Base-by-base conservation (phyloP, 2,888 invertebrate species). In the Choristoneura rosaceana region DNA sequence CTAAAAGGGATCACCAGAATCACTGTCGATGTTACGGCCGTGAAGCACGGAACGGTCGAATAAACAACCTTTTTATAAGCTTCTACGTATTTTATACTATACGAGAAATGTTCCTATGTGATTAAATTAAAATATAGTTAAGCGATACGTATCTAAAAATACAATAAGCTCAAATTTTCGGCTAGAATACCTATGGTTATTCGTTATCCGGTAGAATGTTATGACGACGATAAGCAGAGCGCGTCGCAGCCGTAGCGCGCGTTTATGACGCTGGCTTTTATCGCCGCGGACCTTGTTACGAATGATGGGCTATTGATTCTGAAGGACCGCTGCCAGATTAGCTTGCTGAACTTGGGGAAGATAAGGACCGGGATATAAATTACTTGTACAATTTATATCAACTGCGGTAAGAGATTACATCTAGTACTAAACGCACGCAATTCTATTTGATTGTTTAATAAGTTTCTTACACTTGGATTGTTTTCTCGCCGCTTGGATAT, bases 231-330 rank as follows among this genome's bases (percentile, higher is more conserved):
- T 33, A 34, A 34, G 14, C 43, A 41, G 25, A n/a, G n/a, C n/a
- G n/a, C 63, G 45, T 41, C 62, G 62, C 61, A 17, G n/a, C 45
- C 43, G 55, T 70, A 58, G 47, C 33, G 59, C 63, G 60, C 67
- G 45, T 71, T 71, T 71, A 71, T 58, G 71, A 58, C 68, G 62
- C 61, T 41, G 34, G 62, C 58, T 71, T 71, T 68, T 71, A 71
- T 71, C 71, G 66, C 52, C 71, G 66, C 67, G 45, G 61, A 59
- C 62, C 71, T 71, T 71, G 71, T 71, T 68, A 71, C 67, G 62
- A 63, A 63, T 68, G 71, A 71, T 71, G 68, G 71, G 38, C 58
- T 71, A 71, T 71, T 71, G 71, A 71, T 71, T 71, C 62, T 63
- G 71, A 68, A 62, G 68, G 47, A 68, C 70, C 60, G 60, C 70